Evolutionary conservation across 2,113 vertebrate species (phyloP), one percentile per base, ranked within the genome.

Genomic region (Nettapus auritus): DNA sequence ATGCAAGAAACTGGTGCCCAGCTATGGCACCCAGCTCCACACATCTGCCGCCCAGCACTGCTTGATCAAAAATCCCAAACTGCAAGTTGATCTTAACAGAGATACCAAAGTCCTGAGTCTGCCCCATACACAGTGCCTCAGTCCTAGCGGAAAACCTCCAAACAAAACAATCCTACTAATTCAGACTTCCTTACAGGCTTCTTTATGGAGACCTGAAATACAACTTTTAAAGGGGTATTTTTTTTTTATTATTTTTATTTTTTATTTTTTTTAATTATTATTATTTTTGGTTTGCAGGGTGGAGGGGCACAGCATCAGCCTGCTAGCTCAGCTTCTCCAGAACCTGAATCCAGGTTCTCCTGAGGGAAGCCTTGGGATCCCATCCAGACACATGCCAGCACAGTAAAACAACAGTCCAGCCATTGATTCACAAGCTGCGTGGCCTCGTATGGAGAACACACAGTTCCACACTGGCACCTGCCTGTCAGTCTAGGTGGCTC

Each of bases 391-490:
- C 2, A 1, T 11, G 8, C 20, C 9, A 8, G 34, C 64, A 71
- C 0, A 4, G 13, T 2, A 1, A 75, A 59, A 11, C 63, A 57
- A 38, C 36, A 34, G 11, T 4, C 16, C 20, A 29, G 50, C 6
- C 67, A 48, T 1, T 23, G 40, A 50, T 1, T 3, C 25, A 25
- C 0, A 0, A 60, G 7, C 13, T 33, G 17, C 1, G 0, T n/a
- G 26, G 50, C 56, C 5, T 25, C 17, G 26, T 48, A 56, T 0
- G 2, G 26, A 68, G 53, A 88, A 88, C 75, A 81, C 5, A 0
- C 1, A 69, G 42, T 38, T 40, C 25, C 64, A 44, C 5, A 28
- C 36, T 44, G 14, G 11, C 52, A 57, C 31, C n/a, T 38, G 22
- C 28, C 46, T 69, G 14, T n/a, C 1, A 1, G 46, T 14, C 25